A percentile compares a stretch with the other conserved stretches of the same genome.
These are phyloP conservation scores for Volucella inanis DNA, from an alignment of 2,888 invertebrate genomes.

Conservation along the genomic window DNA sequence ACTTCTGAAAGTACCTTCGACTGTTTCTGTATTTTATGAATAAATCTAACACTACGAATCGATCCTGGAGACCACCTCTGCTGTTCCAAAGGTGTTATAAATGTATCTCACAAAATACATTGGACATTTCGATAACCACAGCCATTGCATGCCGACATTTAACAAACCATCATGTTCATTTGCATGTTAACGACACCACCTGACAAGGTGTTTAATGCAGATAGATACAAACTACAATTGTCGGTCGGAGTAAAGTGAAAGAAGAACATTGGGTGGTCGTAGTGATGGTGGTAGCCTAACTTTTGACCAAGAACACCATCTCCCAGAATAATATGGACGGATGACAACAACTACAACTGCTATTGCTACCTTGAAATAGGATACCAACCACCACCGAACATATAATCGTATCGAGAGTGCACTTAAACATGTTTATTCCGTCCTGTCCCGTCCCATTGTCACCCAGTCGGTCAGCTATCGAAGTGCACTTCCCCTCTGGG, in stretches of 20 bases:
- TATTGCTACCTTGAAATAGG: constrained; percentile 3
- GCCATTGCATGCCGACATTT: constrained; percentile 66
- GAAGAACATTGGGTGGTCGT: constrained; percentile 35
- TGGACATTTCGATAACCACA: constrained; percentile 68
- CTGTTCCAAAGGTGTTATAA: constrained; percentile 42
- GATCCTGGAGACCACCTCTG: constrained; percentile 9
- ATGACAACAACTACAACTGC: not conserved
- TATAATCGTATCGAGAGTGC: constrained; percentile 70
- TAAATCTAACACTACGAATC: constrained; percentile 33
- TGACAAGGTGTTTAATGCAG: constrained; percentile 75
- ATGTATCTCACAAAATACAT: constrained; percentile 54
- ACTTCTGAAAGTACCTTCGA: not conserved
- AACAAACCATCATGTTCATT: constrained; percentile 75
- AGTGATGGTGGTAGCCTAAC: constrained; percentile 28
- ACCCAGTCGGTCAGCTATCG: constrained; percentile 11
- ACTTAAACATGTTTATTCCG: constrained; percentile 67
- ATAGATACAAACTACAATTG: constrained; percentile 71
- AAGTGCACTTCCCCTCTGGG: constrained; percentile 48
- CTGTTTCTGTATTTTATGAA: not conserved
- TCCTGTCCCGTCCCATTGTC: constrained; percentile 27
- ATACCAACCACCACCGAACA: constrained; percentile 38
- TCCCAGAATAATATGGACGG: constrained; percentile 5
- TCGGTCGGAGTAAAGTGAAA: constrained; percentile 55
- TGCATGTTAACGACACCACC: constrained; percentile 76
- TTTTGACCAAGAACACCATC: constrained; percentile 44